Conservation (phyloP, 2,113 vertebrate genomes). For the Bufo bufo region DNA sequence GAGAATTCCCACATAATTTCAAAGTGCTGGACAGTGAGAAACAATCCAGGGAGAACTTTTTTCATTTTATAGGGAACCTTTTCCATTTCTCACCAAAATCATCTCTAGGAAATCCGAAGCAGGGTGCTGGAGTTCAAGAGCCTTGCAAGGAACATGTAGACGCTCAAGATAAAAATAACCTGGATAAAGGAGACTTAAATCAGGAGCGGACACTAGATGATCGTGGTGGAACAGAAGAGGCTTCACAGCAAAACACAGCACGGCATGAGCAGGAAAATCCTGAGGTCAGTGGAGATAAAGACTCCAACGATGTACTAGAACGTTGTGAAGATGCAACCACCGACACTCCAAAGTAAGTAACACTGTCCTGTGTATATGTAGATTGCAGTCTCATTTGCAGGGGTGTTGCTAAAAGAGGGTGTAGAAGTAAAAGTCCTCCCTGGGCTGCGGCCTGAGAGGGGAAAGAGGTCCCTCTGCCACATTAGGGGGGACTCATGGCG, state of each 20-base stretch:
- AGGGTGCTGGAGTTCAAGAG: conserved; percentile 64
- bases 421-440: not conserved
- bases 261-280: conserved; percentile 52
- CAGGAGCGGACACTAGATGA: conserved; percentile 20
- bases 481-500: not conserved
- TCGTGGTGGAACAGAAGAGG: conserved; percentile 20
- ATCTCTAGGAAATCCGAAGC: conserved; percentile 67
- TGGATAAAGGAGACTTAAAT: conserved; percentile 50
- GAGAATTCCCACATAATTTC: conserved; percentile 61
- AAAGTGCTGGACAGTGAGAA: conserved; percentile 69
- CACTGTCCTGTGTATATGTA: not conserved
- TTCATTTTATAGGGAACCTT: conserved; percentile 79
- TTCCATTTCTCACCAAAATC: conserved; percentile 77
- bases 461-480: not conserved
- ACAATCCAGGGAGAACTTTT: conserved; percentile 76
- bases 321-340: not conserved
- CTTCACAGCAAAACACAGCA: conserved; percentile 36
- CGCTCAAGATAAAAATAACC: conserved; percentile 54
- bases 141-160: conserved; percentile 65
- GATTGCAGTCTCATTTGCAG: not conserved
- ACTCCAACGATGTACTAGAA: not conserved
- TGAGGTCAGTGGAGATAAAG: not conserved
- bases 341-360: conserved; percentile 17
- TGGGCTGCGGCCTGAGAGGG: not conserved
- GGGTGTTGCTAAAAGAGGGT: not conserved